A percentile compares a stretch with the other conserved stretches of the same genome.
phyloP scores from a whole-genome alignment of 2,113 vertebrate species.

The Crotophaga sulcirostris region DNA sequence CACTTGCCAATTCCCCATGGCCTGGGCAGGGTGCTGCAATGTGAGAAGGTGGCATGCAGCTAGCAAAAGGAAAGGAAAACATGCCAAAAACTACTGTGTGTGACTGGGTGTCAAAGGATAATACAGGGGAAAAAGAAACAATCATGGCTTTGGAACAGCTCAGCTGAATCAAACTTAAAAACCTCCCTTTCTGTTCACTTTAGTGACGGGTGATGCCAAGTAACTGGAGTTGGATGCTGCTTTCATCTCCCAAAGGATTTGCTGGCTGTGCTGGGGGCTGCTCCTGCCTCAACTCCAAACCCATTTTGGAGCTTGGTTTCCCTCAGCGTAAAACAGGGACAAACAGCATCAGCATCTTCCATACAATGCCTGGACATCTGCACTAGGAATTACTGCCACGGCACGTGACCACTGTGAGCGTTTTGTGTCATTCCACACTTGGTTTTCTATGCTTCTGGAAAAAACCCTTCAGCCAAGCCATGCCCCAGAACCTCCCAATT shows the following conservation, averaged over 20 bases:
- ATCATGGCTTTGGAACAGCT: slow-evolving; percentile 30
- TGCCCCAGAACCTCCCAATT: background rate
- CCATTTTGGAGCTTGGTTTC: background rate
- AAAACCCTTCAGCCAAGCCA: background rate
- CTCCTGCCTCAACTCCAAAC: background rate
- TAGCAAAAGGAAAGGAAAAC: background rate
- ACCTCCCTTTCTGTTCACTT: background rate
- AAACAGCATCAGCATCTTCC: fast-evolving
- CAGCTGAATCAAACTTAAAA: fast-evolving
- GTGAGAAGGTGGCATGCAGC: background rate
- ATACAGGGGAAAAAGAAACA: background rate
- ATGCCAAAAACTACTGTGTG: background rate
- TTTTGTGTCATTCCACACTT: no score
- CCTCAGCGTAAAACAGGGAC: background rate
- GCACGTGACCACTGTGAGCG: fast-evolving
- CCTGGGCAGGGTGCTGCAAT: background rate
- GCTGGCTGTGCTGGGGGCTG: background rate
- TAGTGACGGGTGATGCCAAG: fast-evolving
- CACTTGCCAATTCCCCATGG: background rate
- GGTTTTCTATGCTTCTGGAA: background rate
- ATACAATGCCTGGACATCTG: fast-evolving
- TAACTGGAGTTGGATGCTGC: background rate
- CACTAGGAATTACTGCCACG: no score
- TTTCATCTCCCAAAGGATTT: background rate
- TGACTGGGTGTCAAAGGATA: background rate